Conservation (phyloP, 2,888 invertebrate genomes). For the Drosophila birchii region DNA sequence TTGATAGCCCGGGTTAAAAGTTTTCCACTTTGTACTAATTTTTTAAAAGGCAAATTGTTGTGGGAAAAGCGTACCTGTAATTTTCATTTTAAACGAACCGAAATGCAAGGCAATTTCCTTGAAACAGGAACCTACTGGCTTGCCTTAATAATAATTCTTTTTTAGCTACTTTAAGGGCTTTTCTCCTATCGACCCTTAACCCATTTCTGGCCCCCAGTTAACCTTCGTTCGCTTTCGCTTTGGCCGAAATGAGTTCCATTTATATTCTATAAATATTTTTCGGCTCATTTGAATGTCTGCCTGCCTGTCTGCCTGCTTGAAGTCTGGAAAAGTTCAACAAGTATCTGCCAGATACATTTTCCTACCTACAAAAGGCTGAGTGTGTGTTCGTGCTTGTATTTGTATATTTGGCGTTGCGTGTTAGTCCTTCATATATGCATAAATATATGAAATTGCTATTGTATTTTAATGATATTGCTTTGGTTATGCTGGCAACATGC, state of each 20-base stretch:
- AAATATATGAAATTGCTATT: conserved; percentile 29
- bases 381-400: conserved; percentile 17
- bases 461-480: conserved; percentile 40
- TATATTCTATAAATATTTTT: conserved; percentile 65
- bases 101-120: neutral
- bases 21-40: conserved; percentile 3
- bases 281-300: conserved; percentile 66
- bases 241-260: conserved; percentile 39
- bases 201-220: conserved; percentile 5
- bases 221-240: conserved; percentile 36
- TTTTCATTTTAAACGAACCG: neutral
- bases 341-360: conserved; percentile 34
- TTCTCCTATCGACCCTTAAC: neutral
- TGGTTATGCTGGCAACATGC: conserved; percentile 42
- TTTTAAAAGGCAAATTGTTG: neutral
- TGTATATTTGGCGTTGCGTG: conserved; percentile 30
- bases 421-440: conserved; percentile 33
- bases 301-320: conserved; percentile 57
- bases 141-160: neutral
- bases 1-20: neutral
- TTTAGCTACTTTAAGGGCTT: neutral
- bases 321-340: conserved; percentile 56
- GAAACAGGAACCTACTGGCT: neutral
- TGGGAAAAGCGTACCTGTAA: neutral
- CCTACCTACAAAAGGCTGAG: conserved; percentile 4